Base-by-base conservation (phyloP, 2,113 vertebrate genomes). In the Osmerus mordax region DNA sequence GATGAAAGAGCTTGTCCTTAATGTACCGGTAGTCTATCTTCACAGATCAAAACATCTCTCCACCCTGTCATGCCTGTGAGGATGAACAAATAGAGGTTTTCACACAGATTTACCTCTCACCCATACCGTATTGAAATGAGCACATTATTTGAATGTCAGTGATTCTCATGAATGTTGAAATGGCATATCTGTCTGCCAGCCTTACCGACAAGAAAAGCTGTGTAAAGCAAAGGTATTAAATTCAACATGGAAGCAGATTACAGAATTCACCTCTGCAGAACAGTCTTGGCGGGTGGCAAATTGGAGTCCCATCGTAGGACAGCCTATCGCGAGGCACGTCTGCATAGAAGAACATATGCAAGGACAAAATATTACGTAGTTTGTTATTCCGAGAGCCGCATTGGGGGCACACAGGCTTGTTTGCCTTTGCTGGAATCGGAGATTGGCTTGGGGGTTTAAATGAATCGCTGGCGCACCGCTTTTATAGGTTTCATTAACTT, bases 401-500 rank as follows among this genome's bases (percentile, higher is more conserved):
- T 86, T 69, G 88, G 88, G 88, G 91, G 90, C 89, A 89, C 88
- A 84, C 83, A 67, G 89, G 86, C 89, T 91, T 92, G 92, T 93
- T 92, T 93, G 92, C 89, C 86, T 93, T 92, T 80, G 87, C 87
- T 52, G 85, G 88, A 84, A 91, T 89, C 91, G 90, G 89, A 93
- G 90, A 93, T 93, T 93, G 92, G 90, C 90, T 93, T 91, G 88
- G 89, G 90, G 87, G 84, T 90, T 91, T 89, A 91, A 92, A 93
- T 92, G 91, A 93, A 92, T 92, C 84, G 84, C 90, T 90, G 90
- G 90, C 85, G 83, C 89, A 78, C 89, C 88, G 88, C 90, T 85
- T 93, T 92, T 93, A 91, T 93, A 91, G 92, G 90, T 91, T 93
- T 92, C 91, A 92, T 93, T 92, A 92, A 93, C 90, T 91, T 93